Evolutionary conservation across 35 echinoderm and acorn worm genomes (phyloP).

Genomic region (Holothuria glaberrima): DNA sequence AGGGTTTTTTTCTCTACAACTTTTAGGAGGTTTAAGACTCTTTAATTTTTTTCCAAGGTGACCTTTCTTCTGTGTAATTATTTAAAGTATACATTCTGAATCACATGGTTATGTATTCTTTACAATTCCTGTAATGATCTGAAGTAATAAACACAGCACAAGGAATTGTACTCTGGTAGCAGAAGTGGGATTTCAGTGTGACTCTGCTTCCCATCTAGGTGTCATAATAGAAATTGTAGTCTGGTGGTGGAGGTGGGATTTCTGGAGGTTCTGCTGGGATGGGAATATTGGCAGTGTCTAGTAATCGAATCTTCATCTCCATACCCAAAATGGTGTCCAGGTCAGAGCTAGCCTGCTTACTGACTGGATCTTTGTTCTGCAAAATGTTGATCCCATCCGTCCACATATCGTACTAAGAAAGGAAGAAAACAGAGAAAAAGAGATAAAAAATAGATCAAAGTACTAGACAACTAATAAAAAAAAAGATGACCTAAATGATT

Average conservation of each 20-base stretch:
- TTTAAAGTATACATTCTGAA: too few species aligned
- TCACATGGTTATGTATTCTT: too few species aligned
- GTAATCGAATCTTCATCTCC: constrained; percentile 95
- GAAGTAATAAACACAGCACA: too few species aligned
- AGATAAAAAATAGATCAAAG: neutral
- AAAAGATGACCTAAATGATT: too few species aligned
- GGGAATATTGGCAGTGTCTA: constrained; percentile 96
- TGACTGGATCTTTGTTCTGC: constrained; percentile 66
- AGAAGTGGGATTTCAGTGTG: too few species aligned
- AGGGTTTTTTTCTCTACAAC: too few species aligned
- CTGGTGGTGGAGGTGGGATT: constrained; percentile 82
- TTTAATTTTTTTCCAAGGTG: too few species aligned
- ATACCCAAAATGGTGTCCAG: constrained; percentile 90
- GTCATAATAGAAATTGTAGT: constrained; percentile 95
- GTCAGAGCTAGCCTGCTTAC: constrained; percentile 80
- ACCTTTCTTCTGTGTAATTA: too few species aligned
- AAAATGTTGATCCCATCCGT: constrained; percentile 91
- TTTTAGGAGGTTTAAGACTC: too few species aligned
- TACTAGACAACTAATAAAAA: neutral
- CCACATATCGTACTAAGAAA: constrained; percentile 94
- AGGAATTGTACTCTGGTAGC: too few species aligned
- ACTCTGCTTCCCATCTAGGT: neutral
- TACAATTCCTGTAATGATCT: too few species aligned
- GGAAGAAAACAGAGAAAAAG: neutral
- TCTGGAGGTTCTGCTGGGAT: constrained; percentile 82